A percentile compares a stretch with the other conserved stretches of the same genome.
Conservation (phyloP, 64 coral and sea anemone species). For the Porites australiensis region DNA sequence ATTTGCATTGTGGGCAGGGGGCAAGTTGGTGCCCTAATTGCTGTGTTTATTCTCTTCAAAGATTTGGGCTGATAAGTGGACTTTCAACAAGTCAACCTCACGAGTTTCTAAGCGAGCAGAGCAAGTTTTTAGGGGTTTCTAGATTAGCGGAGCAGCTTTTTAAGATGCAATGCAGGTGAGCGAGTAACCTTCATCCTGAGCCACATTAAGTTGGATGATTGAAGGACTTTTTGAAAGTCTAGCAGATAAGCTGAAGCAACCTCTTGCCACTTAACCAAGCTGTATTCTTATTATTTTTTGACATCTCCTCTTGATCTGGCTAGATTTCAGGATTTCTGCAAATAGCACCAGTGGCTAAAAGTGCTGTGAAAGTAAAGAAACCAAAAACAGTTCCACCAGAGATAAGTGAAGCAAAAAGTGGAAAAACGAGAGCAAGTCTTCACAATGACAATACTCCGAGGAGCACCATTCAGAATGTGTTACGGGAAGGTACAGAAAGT, state of each 20-base stretch:
- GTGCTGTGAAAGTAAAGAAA: background rate
- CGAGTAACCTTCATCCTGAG: too few species aligned
- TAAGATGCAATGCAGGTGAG: too few species aligned
- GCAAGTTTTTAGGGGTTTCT: too few species aligned
- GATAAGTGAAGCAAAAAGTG: background rate
- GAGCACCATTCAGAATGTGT: constrained; percentile 57
- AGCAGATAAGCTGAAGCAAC: background rate
- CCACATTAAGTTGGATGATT: too few species aligned
- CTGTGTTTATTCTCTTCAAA: too few species aligned
- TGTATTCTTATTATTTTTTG: background rate
- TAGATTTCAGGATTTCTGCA: constrained; percentile 43
- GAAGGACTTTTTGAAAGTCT: too few species aligned
- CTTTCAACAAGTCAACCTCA: too few species aligned
- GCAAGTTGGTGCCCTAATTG: too few species aligned
- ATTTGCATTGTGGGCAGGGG: too few species aligned
- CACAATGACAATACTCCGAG: constrained; percentile 51
- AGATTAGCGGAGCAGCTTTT: too few species aligned
- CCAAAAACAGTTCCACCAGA: background rate
- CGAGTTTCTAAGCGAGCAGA: too few species aligned
- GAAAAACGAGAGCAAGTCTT: background rate
- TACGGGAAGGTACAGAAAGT: constrained; percentile 56
- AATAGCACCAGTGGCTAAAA: constrained; percentile 33
- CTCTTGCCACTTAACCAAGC: background rate
- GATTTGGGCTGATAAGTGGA: too few species aligned
- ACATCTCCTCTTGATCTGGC: background rate